These are phyloP conservation scores for Centropus bengalensis DNA, from an alignment of 2,113 vertebrate genomes.

Conservation along the genomic window DNA sequence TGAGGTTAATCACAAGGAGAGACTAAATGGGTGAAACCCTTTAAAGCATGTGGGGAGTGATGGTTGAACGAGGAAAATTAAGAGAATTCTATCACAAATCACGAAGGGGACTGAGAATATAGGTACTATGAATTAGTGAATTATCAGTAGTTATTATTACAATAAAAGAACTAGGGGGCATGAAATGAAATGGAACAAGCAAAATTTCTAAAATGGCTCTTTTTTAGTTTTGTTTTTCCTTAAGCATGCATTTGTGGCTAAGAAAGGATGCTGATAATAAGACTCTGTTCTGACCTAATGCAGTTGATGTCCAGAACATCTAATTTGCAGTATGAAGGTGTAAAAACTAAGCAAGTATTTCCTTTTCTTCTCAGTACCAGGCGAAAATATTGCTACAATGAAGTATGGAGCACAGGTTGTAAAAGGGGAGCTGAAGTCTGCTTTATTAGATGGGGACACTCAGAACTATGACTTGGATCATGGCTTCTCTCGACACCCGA, in stretches of 20 bases:
- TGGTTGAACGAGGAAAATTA: not conserved
- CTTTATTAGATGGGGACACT: conserved; percentile 95
- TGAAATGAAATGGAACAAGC: not conserved
- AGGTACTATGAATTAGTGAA: not conserved
- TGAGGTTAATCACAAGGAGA: not conserved
- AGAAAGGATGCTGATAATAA: not conserved
- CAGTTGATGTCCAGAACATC: not conserved
- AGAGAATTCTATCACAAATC: not conserved
- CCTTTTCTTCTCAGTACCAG: conserved; percentile 82
- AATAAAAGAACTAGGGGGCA: not conserved
- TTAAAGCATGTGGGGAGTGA: not conserved
- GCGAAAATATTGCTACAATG: conserved; percentile 98
- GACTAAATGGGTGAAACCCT: not conserved
- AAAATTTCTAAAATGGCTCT: not conserved
- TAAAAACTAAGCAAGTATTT: not conserved
- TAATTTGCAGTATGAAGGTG: not conserved
- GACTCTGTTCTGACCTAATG: not conserved
- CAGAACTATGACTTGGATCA: conserved; percentile 99
- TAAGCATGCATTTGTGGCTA: not conserved
- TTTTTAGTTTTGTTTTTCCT: not conserved
- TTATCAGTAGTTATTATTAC: not conserved
- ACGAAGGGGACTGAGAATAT: not conserved
- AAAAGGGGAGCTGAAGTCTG: conserved; percentile 96
- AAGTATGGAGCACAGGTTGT: conserved; percentile 96
- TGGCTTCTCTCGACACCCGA: conserved; percentile 96